These are phyloP conservation scores for Phrynocephalus forsythii DNA, from an alignment of 2,797 vertebrate species.

Conservation along the genomic window DNA sequence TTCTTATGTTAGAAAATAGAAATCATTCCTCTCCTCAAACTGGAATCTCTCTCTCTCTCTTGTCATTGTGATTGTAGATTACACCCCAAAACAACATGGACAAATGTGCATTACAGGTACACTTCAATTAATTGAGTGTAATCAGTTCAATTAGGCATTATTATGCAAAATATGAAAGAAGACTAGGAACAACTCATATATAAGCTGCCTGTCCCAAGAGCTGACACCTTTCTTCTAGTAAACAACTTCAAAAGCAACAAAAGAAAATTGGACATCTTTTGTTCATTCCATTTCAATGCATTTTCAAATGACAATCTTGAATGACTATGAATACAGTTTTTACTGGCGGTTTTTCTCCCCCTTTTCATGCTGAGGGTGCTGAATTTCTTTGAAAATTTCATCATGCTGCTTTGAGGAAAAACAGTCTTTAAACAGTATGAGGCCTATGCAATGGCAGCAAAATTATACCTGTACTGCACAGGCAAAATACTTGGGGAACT, in stretches of 20 bases:
- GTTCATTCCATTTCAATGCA: constrained; percentile 29
- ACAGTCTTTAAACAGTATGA: constrained; percentile 4
- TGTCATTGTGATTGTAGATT: neutral
- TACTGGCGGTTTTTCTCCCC: neutral
- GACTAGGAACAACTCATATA: constrained; percentile 30
- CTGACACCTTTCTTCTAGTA: neutral
- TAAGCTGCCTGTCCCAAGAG: neutral
- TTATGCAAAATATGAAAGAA: neutral
- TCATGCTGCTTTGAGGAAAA: constrained; percentile 34
- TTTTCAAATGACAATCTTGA: constrained; percentile 30
- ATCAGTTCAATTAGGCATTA: neutral
- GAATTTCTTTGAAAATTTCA: constrained; percentile 45
- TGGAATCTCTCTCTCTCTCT: neutral
- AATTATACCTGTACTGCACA: constrained; percentile 46
- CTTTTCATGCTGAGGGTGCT: constrained; percentile 31
- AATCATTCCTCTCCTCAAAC: neutral
- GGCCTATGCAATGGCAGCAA: constrained; percentile 22
- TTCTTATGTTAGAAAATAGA: neutral
- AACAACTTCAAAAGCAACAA: constrained; percentile 40
- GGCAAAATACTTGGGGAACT: constrained; percentile 28
- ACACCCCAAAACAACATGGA: constrained; percentile 4
- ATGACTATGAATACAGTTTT: constrained; percentile 6
- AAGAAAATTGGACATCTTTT: constrained; percentile 25
- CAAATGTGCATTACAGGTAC: constrained; percentile 8
- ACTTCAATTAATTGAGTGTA: neutral